Conservation (phyloP, 2,797 vertebrate species). For the Saguinus oedipus region DNA sequence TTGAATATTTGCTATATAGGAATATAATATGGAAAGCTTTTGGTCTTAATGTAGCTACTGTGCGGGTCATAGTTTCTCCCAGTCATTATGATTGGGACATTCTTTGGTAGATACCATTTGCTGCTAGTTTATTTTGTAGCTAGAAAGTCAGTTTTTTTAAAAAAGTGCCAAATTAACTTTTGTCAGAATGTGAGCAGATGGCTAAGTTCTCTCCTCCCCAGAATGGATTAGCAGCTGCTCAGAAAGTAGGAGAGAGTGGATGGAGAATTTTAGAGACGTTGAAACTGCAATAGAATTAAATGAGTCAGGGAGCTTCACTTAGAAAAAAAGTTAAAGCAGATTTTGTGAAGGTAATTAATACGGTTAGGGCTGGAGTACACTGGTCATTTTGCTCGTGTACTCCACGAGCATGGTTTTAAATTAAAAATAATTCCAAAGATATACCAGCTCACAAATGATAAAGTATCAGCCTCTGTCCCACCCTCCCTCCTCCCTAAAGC, state of each 20-base stretch:
- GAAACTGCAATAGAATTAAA: conserved; percentile 47
- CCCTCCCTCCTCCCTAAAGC: background rate
- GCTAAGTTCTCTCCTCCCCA: conserved; percentile 32
- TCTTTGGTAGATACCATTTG: conserved; percentile 53
- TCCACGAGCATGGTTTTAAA: background rate
- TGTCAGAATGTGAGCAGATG: conserved; percentile 75
- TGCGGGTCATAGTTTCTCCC: conserved; percentile 45
- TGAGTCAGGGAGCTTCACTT: conserved; percentile 52
- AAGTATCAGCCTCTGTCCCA: background rate
- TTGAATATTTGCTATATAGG: background rate
- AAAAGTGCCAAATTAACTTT: conserved; percentile 74
- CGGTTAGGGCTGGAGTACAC: conserved; percentile 2
- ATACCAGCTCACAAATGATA: background rate
- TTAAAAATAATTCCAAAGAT: conserved; percentile 57
- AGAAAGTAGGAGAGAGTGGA: conserved; percentile 8
- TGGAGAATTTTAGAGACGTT: conserved; percentile 18
- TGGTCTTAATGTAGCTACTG: background rate
- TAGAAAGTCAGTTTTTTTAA: conserved; percentile 35
- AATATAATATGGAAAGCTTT: background rate
- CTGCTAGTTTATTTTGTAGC: conserved; percentile 63
- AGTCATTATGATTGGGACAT: background rate
- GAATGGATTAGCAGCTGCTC: conserved; percentile 46
- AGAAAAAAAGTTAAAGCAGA: conserved; percentile 25
- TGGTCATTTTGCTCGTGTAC: conserved; percentile 15
- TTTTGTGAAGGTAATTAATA: conserved; percentile 46